Percentiles rank a stretch among this genome's conserved stretches.
These are phyloP conservation scores for Dinoponera quadriceps DNA, from an alignment of 1,140 invertebrate genomes.

Conservation along the genomic window DNA sequence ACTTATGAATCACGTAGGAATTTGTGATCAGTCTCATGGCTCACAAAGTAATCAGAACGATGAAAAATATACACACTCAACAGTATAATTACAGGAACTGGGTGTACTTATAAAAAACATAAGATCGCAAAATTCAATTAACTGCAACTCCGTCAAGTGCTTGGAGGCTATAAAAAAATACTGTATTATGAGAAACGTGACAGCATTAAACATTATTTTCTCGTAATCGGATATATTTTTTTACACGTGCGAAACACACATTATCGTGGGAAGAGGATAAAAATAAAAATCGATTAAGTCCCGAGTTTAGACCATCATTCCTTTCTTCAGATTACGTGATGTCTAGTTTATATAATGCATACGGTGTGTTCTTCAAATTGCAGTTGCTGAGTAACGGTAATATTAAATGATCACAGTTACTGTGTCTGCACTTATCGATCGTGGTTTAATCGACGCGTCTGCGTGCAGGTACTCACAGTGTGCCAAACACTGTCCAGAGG, in stretches of 20 bases:
- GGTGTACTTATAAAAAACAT: not conserved
- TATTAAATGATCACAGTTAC: no score
- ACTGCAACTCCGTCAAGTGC: not conserved
- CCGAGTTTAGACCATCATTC: no score
- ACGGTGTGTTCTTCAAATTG: no score
- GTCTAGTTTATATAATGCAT: no score
- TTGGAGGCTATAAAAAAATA: constrained; percentile 6
- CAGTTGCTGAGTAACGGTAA: no score
- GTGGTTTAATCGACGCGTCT: not conserved
- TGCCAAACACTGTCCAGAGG: constrained; percentile 88
- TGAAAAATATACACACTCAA: no score
- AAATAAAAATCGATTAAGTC: no score
- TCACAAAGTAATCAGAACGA: not conserved
- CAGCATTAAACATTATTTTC: constrained; percentile 1
- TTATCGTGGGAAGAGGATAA: no score
- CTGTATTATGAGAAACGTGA: not conserved
- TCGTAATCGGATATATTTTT: not conserved
- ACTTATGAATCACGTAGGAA: not conserved
- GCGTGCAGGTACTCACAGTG: constrained; percentile 84
- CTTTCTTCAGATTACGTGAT: no score
- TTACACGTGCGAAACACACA: not conserved
- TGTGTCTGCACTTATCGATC: not conserved
- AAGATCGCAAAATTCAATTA: not conserved
- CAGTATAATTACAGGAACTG: not conserved
- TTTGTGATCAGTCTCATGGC: not conserved